Conservation (phyloP, 2,888 invertebrate genomes). For the Cartodere bifasciata region DNA sequence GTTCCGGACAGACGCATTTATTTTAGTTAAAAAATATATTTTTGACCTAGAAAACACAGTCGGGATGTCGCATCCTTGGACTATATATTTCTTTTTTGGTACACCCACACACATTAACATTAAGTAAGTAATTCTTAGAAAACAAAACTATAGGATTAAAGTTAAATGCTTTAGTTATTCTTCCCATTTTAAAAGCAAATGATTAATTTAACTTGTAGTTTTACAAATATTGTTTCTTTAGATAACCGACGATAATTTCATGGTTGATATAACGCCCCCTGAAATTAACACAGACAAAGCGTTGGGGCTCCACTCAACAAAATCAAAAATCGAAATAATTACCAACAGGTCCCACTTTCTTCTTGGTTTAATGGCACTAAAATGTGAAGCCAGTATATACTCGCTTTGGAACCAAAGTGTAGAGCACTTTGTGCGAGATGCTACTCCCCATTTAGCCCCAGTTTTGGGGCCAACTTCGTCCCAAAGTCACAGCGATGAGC, state of each 20-base stretch:
- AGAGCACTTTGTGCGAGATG: constrained; percentile 26
- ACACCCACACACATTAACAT: too few relatives aligned
- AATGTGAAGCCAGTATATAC: constrained; percentile 27
- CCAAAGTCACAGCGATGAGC: constrained; percentile 27
- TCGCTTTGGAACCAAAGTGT: constrained; percentile 25
- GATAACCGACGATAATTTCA: constrained; percentile 22
- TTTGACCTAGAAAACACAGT: too few relatives aligned
- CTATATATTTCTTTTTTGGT: too few relatives aligned
- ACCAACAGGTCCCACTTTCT: constrained; percentile 26
- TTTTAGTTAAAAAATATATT: background rate
- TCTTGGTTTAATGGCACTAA: constrained; percentile 25
- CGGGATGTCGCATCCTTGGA: too few relatives aligned
- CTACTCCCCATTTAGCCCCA: constrained; percentile 28
- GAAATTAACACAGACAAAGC: constrained; percentile 20
- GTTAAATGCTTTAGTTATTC: too few relatives aligned
- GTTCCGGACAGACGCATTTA: background rate
- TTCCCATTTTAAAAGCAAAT: too few relatives aligned
- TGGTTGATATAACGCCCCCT: constrained; percentile 21
- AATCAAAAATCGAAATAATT: constrained; percentile 26
- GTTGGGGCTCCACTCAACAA: constrained; percentile 23
- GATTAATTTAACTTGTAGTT: too few relatives aligned
- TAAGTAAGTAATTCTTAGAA: too few relatives aligned
- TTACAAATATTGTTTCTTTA: too few relatives aligned
- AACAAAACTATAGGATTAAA: too few relatives aligned
- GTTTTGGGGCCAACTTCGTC: constrained; percentile 33